Conservation (phyloP, 1,140 invertebrate species). For the Holotrichia oblita region DNA sequence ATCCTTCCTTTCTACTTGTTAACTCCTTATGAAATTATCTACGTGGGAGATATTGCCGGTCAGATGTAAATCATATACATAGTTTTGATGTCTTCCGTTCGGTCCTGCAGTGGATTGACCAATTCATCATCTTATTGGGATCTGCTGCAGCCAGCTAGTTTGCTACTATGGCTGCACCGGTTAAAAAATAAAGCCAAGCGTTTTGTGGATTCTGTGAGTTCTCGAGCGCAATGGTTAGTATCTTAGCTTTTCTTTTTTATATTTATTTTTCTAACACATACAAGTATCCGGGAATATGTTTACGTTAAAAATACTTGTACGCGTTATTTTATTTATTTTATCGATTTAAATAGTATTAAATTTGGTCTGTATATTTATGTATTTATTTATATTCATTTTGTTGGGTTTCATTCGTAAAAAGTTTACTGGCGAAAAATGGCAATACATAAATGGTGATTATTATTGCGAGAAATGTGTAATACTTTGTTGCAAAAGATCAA, state of each 20-base stretch:
- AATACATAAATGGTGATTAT: constrained; percentile 28
- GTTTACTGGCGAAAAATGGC: constrained; percentile 5
- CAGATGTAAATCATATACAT: constrained; percentile 28
- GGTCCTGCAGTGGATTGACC: constrained; percentile 57
- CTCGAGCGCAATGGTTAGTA: constrained; percentile 59
- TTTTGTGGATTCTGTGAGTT: too few species aligned
- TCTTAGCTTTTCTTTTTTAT: constrained; percentile 50
- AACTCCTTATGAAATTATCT: constrained; percentile 28
- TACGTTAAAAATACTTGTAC: background rate
- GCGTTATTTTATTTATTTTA: background rate
- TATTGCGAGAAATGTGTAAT: constrained; percentile 10
- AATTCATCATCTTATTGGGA: constrained; percentile 47
- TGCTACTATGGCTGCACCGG: constrained; percentile 59
- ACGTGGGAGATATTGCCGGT: constrained; percentile 33
- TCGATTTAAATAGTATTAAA: constrained; percentile 14
- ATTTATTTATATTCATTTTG: background rate
- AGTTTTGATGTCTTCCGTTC: constrained; percentile 55
- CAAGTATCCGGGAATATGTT: background rate
- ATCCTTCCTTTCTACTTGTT: background rate
- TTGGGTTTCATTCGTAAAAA: background rate
- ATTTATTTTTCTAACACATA: constrained; percentile 31
- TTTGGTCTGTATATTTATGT: background rate
- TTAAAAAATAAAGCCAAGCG: constrained; percentile 48
- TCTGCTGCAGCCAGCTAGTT: constrained; percentile 57
- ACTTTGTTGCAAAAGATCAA: background rate